Evolutionary conservation across 2,113 vertebrate genomes (phyloP).

Genomic region (Arizona elegans): DNA sequence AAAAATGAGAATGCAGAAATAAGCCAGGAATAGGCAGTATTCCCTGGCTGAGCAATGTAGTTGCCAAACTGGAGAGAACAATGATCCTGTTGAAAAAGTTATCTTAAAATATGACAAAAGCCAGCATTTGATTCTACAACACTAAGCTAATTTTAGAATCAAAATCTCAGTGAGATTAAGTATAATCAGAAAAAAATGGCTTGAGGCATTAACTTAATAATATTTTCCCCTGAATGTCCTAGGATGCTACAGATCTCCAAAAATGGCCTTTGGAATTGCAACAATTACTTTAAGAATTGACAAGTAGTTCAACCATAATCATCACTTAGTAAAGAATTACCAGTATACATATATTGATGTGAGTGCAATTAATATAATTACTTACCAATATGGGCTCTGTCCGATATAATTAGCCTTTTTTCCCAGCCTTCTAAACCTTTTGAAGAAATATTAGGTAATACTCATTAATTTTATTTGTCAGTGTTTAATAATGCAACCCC

Average conservation of each 20-base stretch:
- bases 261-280: neutral
- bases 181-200: neutral
- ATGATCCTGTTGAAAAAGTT: neutral
- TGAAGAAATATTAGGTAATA: constrained; percentile 31
- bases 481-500: neutral
- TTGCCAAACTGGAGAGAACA: neutral
- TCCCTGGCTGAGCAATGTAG: neutral
- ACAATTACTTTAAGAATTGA: neutral
- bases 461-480: neutral
- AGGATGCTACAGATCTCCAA: neutral
- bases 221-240: neutral
- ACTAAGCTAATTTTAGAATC: neutral
- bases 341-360: neutral
- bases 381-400: constrained; percentile 97
- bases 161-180: neutral
- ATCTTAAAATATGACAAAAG: neutral
- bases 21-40: neutral
- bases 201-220: neutral
- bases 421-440: constrained; percentile 94
- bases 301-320: neutral
- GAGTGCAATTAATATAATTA: neutral
- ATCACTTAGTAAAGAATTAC: constrained; percentile 54
- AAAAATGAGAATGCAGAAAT: neutral
- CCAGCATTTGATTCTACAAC: neutral
- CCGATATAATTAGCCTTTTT: constrained; percentile 92